Evolutionary conservation across 2,888 invertebrate species (phyloP).

Genomic region (Rhamphomyia laevipes): DNA sequence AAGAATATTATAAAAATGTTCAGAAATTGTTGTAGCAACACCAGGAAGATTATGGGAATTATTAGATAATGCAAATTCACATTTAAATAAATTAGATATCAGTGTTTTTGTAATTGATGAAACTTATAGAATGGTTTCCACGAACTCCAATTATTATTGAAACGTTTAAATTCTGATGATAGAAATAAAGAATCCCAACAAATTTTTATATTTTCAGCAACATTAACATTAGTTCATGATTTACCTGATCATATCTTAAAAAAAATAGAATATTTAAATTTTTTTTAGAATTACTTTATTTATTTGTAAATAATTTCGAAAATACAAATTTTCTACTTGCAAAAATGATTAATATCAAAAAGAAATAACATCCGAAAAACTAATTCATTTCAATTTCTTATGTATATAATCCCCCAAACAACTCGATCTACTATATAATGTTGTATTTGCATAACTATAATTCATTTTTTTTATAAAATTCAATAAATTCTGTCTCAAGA

Average conservation of each 20-base stretch:
- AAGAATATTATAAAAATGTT: conserved; percentile 64
- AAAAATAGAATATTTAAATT: too few relatives aligned
- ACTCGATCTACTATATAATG: too few relatives aligned
- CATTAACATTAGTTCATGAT: conserved; percentile 83
- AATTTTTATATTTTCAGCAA: conserved; percentile 96
- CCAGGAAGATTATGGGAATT: conserved; percentile 97
- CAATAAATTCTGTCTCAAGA: too few relatives aligned
- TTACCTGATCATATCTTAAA: conserved; percentile 60
- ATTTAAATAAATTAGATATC: conserved; percentile 60
- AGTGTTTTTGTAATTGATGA: conserved; percentile 94
- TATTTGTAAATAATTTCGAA: too few relatives aligned
- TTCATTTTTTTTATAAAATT: too few relatives aligned
- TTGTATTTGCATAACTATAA: too few relatives aligned
- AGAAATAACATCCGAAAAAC: too few relatives aligned
- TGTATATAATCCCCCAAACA: too few relatives aligned
- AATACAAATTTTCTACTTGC: too few relatives aligned
- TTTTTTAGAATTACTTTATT: too few relatives aligned
- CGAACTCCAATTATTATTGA: conserved; percentile 72
- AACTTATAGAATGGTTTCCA: conserved; percentile 95
- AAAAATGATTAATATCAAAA: too few relatives aligned
- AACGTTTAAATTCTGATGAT: conserved; percentile 62
- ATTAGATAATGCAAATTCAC: conserved; percentile 62
- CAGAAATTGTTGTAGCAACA: conserved; percentile 93
- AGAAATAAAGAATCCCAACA: conserved; percentile 53
- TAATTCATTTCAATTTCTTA: too few relatives aligned